Conservation (phyloP, 2,113 vertebrate species). For the Callithrix jacchus region DNA sequence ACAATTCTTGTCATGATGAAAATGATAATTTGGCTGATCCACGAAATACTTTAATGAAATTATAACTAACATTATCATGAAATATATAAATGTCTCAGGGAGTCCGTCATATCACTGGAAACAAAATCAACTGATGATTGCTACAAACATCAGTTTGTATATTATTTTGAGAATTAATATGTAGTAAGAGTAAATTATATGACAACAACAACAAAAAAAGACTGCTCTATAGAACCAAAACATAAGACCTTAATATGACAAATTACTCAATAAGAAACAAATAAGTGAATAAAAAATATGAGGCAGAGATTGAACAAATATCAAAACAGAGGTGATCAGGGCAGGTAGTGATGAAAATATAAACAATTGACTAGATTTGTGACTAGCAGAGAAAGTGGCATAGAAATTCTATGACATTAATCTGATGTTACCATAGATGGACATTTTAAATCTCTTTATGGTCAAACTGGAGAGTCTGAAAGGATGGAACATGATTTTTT, state of each 20-base stretch:
- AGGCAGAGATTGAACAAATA: background rate
- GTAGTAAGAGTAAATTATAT: background rate
- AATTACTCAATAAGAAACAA: background rate
- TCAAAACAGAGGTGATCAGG: background rate
- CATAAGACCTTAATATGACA: background rate
- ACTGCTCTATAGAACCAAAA: background rate
- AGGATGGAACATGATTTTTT: background rate
- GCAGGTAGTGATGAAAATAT: background rate
- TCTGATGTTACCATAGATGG: slow-evolving; percentile 31
- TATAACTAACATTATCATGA: background rate
- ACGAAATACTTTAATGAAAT: background rate
- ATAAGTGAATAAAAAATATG: background rate
- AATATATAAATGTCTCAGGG: background rate
- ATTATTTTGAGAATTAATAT: background rate
- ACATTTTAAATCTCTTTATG: slow-evolving; percentile 18
- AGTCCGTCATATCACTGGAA: background rate
- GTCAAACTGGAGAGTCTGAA: background rate
- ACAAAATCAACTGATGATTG: background rate
- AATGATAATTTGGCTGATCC: background rate
- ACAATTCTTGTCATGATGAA: background rate
- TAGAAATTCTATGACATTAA: slow-evolving; percentile 9
- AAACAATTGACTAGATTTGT: slow-evolving; percentile 48
- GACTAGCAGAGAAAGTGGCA: background rate
- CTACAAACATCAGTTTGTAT: background rate
- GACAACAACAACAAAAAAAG: background rate